phyloP scores from a whole-genome alignment of 2,888 invertebrate species.

The Scaptomyza reducta region DNA sequence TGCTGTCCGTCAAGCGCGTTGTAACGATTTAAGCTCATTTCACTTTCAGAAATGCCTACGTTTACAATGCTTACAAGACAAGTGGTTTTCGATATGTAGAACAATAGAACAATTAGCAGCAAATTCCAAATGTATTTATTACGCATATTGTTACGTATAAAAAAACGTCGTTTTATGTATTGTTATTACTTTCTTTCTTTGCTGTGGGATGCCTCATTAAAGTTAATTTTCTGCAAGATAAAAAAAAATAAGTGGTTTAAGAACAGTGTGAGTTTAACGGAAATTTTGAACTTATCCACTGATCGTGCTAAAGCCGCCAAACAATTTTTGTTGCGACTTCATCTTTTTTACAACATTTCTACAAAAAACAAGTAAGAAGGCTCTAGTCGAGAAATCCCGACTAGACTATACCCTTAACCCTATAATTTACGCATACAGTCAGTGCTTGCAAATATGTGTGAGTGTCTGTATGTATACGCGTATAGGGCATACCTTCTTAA shows the following conservation, averaged over 20 bases:
- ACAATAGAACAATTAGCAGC: conserved; percentile 37
- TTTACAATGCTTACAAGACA: conserved; percentile 16
- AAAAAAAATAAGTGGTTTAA: neutral
- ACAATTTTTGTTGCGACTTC: too few relatives aligned
- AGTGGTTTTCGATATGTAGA: conserved; percentile 13
- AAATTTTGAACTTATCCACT: too few relatives aligned
- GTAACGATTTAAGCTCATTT: conserved; percentile 21
- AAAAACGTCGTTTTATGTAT: neutral
- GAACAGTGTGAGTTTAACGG: too few relatives aligned
- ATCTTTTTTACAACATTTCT: too few relatives aligned
- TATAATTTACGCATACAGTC: too few relatives aligned
- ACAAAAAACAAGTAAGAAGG: too few relatives aligned
- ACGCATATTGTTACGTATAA: conserved; percentile 32
- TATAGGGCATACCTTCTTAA: too few relatives aligned
- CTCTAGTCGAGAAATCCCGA: too few relatives aligned
- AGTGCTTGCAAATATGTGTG: too few relatives aligned
- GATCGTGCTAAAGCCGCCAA: too few relatives aligned
- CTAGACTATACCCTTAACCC: too few relatives aligned
- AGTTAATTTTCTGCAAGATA: neutral
- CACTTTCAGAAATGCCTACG: conserved; percentile 8
- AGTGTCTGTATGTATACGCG: too few relatives aligned
- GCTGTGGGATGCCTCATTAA: neutral
- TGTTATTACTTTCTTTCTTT: neutral
- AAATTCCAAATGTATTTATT: conserved; percentile 41
- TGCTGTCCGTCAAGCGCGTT: conserved; percentile 15